These are phyloP conservation scores for Silurus glanis DNA, from an alignment of 2,113 vertebrate species.

Conservation along the genomic window DNA sequence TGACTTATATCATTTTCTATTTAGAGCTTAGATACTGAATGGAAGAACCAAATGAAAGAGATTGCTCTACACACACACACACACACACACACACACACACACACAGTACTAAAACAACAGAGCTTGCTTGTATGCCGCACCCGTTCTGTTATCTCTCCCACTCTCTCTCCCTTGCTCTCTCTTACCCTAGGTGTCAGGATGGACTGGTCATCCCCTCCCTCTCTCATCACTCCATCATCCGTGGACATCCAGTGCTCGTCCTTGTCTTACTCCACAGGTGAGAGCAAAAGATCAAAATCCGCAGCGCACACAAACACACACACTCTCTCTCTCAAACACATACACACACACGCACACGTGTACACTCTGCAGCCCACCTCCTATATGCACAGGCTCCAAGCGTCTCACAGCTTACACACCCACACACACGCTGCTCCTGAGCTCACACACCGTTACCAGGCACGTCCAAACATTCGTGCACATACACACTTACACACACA, in stretches of 20 bases:
- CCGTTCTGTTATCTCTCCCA: neutral
- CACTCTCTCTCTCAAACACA: too few relatives aligned
- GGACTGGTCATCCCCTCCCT: neutral
- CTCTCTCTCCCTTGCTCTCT: neutral
- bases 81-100: neutral
- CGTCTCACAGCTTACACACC: constrained; percentile 4
- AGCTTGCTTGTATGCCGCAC: constrained; percentile 16
- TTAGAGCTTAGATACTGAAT: neutral
- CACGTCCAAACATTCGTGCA: neutral
- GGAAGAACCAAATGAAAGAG: constrained; percentile 1
- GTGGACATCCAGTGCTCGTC: constrained; percentile 33
- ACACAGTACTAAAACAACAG: neutral
- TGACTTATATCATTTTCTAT: neutral
- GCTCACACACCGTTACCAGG: constrained; percentile 24
- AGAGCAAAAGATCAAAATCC: neutral
- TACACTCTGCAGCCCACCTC: neutral
- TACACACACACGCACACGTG: constrained; percentile 24
- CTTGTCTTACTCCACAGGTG: constrained; percentile 20
- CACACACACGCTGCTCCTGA: constrained; percentile 9
- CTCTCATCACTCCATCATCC: constrained; percentile 30
- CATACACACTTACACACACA: constrained; percentile 30
- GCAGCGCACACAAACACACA: neutral
- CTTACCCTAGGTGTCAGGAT: constrained; percentile 18
- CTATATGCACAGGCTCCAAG: neutral
- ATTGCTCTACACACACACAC: neutral